Evolutionary conservation across 2,888 invertebrate species (phyloP).

Genomic region (Nematopogon swammerdamellus): DNA sequence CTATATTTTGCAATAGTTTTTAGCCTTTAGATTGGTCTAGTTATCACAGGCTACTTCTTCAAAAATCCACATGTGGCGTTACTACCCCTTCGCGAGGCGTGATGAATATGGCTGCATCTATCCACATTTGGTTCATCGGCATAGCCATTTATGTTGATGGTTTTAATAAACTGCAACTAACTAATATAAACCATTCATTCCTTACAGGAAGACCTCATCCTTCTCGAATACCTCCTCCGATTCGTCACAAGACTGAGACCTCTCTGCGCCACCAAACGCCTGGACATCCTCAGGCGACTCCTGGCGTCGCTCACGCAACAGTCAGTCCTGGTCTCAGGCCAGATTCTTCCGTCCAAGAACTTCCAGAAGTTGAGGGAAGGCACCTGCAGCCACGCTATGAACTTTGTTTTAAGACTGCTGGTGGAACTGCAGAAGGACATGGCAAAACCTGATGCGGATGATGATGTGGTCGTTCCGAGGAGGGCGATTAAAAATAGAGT

Average conservation of each 20-base stretch:
- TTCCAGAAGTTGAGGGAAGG: slow-evolving; percentile 56
- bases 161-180: neutral
- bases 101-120: too few relatives aligned
- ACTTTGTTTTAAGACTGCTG: slow-evolving; percentile 50
- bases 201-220: slow-evolving; percentile 61
- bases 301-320: slow-evolving; percentile 68
- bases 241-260: slow-evolving; percentile 67
- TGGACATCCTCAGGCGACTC: slow-evolving; percentile 61
- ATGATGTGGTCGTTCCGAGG: slow-evolving; percentile 33
- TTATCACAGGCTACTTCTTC: too few relatives aligned
- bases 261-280: slow-evolving; percentile 55
- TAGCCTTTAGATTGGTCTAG: too few relatives aligned
- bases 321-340: slow-evolving; percentile 34
- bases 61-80: too few relatives aligned
- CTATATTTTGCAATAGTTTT: too few relatives aligned
- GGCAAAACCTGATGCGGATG: slow-evolving; percentile 36
- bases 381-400: slow-evolving; percentile 46
- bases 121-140: too few relatives aligned
- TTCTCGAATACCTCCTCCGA: slow-evolving; percentile 69
- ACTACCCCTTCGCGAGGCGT: too few relatives aligned
- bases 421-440: slow-evolving; percentile 48
- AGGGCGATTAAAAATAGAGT: slow-evolving; percentile 34
- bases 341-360: slow-evolving; percentile 35
- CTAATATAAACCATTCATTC: neutral
- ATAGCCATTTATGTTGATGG: too few relatives aligned